phyloP scores from a whole-genome alignment of 2,888 invertebrate genomes.

The Zonitis immaculata region DNA sequence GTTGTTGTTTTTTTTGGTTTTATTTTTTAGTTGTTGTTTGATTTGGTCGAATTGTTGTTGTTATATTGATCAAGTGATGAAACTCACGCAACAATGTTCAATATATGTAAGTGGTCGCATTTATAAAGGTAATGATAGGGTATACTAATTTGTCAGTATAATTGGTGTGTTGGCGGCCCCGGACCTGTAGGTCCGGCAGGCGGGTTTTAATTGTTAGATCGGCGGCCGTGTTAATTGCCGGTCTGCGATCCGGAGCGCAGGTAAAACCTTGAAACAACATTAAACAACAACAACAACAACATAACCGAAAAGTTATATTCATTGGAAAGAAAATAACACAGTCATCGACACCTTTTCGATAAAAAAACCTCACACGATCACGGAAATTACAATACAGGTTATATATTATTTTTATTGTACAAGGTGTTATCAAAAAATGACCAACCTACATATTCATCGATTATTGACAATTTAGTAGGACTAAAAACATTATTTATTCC shows the following conservation, averaged over 20 bases:
- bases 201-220: slow-evolving; percentile 46
- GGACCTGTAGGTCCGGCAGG: slow-evolving; percentile 34
- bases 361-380: slow-evolving; percentile 21
- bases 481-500: too few species aligned
- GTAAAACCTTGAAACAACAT: slow-evolving; percentile 21
- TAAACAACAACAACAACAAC: not conserved
- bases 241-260: slow-evolving; percentile 21
- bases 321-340: not conserved
- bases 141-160: slow-evolving; percentile 47
- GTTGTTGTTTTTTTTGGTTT: not conserved
- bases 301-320: slow-evolving; percentile 7
- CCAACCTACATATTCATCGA: too few species aligned
- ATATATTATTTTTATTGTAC: too few species aligned
- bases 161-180: slow-evolving; percentile 45
- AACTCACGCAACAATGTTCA: slow-evolving; percentile 19
- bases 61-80: slow-evolving; percentile 9
- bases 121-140: slow-evolving; percentile 41
- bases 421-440: too few species aligned
- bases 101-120: slow-evolving; percentile 25
- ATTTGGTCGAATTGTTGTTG: slow-evolving; percentile 2
- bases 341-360: slow-evolving; percentile 7
- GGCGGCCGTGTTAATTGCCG: slow-evolving; percentile 43
- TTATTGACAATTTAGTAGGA: too few species aligned
- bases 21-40: not conserved
- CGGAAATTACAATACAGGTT: slow-evolving; percentile 21